Conservation (phyloP, 2,888 invertebrate species). For the Conus canariensis region DNA sequence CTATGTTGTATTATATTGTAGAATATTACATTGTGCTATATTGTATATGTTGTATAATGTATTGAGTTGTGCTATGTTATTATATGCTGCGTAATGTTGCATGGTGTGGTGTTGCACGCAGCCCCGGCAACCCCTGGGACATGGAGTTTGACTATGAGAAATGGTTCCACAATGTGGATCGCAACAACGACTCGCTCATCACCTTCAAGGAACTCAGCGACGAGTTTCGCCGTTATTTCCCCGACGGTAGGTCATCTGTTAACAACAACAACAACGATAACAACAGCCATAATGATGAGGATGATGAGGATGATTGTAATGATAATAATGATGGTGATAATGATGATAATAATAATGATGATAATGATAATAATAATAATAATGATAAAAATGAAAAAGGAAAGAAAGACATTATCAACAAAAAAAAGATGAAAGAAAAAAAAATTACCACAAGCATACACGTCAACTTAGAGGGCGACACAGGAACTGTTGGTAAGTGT, state of each 20-base stretch:
- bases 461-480: too few relatives aligned
- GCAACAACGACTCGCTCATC: conserved; percentile 40
- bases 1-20: background rate
- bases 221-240: conserved; percentile 34
- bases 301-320: too few relatives aligned
- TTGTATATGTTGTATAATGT: too few relatives aligned
- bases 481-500: too few relatives aligned
- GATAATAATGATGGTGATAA: background rate
- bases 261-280: background rate
- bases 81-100: background rate
- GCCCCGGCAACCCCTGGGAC: conserved; percentile 41
- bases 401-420: too few relatives aligned
- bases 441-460: too few relatives aligned
- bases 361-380: background rate
- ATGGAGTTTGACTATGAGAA: conserved; percentile 35
- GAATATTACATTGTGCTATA: background rate
- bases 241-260: conserved; percentile 14
- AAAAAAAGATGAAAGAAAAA: too few relatives aligned
- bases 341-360: too few relatives aligned
- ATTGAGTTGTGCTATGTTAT: background rate
- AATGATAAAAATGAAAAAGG: too few relatives aligned
- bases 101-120: background rate
- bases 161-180: conserved; percentile 37
- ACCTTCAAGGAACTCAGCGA: conserved; percentile 37
- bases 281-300: background rate